phyloP scores from a whole-genome alignment of 2,113 vertebrate species.

The Scalopus aquaticus region DNA sequence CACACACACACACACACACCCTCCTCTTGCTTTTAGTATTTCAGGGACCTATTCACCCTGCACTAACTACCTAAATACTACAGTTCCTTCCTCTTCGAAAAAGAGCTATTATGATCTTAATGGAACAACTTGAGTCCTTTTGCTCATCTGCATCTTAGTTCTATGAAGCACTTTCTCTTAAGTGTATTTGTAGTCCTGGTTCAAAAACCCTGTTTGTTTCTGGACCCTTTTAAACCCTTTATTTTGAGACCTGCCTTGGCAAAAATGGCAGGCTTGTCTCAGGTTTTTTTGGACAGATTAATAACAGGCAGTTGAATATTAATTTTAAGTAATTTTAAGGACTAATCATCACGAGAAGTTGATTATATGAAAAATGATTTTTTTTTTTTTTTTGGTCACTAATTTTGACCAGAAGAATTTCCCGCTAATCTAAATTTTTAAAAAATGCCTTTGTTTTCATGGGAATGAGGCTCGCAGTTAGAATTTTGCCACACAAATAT shows the following conservation, averaged over 20 bases:
- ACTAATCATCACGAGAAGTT: neutral
- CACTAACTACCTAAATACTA: neutral
- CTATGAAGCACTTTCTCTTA: neutral
- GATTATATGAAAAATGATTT: neutral
- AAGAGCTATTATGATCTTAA: neutral
- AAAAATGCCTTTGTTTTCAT: constrained; percentile 15
- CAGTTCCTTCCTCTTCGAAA: neutral
- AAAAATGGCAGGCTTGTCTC: neutral
- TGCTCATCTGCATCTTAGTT: neutral
- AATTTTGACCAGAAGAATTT: neutral
- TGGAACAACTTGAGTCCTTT: neutral
- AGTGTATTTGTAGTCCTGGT: neutral
- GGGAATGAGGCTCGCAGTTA: neutral
- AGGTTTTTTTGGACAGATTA: neutral
- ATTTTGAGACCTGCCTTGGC: neutral
- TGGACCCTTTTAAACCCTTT: neutral
- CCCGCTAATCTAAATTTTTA: neutral
- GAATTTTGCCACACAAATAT: neutral
- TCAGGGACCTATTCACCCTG: constrained; percentile 28
- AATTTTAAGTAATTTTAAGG: neutral
- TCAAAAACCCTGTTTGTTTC: neutral
- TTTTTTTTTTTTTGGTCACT: neutral
- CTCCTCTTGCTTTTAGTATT: neutral
- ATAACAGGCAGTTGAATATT: neutral
- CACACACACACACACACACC: too few species aligned